Evolutionary conservation across 2,113 vertebrate genomes (phyloP), one percentile per base, ranked within the genome.

Genomic region (Plecotus auritus): DNA sequence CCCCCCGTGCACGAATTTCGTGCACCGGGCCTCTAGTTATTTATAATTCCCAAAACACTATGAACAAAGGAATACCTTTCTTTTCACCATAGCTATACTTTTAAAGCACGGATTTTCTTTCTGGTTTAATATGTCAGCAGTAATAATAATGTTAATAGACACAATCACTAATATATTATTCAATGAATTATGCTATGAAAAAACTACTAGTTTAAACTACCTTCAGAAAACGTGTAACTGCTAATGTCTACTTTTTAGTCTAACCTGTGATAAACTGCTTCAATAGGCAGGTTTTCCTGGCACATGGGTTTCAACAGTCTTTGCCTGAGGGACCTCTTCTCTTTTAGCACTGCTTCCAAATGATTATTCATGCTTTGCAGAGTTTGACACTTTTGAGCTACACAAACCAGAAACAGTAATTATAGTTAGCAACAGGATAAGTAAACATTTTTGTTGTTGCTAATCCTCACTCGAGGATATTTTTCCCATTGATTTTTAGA

Each of bases 221-320:
- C 28, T 28, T 81, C 59, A 93, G 80, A 74, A 94, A 78, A 94
- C 16, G 56, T 45, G 45, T 32, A 74, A 66, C 11, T 78, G 13
- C 88, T 88, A 59, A 78, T 30, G 10, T 96, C 80, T 78, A 96
- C 86, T 91, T 66, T 72, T 6, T 70, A 83, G 40, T 42, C 97
- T 66, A 96, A 99, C 99, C 98, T 99, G 98, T 99, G 99, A 96
- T 98, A 98, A 93, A 98, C 86, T 66, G 99, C 99, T 80, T 98
- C 98, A 91, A 99, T 49, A 4, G 99, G 99, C 91, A 99, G 98
- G 96, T 98, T 98, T 67, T 99, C 98, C 95, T 98, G 98, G 95
- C 98, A 99, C 70, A 98, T 95, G 26, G 99, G 99, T 83, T 98
- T 99, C 96, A 99, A 95, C 92, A 99, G 97, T 87, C 98, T 99